phyloP scores from a whole-genome alignment of 2,797 vertebrate genomes.

The Mallotus villosus region DNA sequence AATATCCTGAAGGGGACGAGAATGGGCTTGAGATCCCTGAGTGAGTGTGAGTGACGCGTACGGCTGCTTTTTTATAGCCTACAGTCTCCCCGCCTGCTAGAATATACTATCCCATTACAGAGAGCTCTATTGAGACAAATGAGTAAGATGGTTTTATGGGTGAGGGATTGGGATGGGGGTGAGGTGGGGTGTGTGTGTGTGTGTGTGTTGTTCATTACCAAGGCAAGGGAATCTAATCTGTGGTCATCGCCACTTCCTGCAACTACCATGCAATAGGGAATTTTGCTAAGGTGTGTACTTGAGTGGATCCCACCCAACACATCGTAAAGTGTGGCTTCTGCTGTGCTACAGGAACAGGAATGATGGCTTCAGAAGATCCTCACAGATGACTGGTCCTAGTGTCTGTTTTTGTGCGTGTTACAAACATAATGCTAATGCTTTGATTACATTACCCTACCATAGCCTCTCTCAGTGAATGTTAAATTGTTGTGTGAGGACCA shows the following conservation, averaged over 20 bases:
- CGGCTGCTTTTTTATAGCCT: conserved; percentile 60
- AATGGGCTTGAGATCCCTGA: conserved; percentile 42
- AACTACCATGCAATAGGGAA: conserved; percentile 7
- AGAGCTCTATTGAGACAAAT: conserved; percentile 64
- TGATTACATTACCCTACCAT: too few relatives aligned
- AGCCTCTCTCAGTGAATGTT: background rate
- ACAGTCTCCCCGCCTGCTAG: conserved; percentile 42
- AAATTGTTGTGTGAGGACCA: background rate
- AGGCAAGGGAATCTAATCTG: conserved; percentile 61
- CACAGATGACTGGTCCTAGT: background rate
- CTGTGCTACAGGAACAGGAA: too few relatives aligned
- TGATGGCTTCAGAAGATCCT: too few relatives aligned
- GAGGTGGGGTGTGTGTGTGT: too few relatives aligned
- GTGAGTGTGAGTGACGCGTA: conserved; percentile 44
- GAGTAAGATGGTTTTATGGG: conserved; percentile 70
- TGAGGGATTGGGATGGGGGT: conserved; percentile 24
- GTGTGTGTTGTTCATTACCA: conserved; percentile 58
- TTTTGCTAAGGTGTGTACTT: conserved; percentile 9
- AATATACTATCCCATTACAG: conserved; percentile 63
- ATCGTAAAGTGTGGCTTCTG: too few relatives aligned
- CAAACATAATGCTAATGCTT: too few relatives aligned
- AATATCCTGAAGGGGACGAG: conserved; percentile 17
- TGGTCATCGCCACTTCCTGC: background rate
- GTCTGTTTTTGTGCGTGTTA: background rate
- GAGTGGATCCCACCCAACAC: too few relatives aligned